Evolutionary conservation across 2,888 invertebrate genomes (phyloP), one percentile per base, ranked within the genome.

Genomic region (Leucophenga maculata): DNA sequence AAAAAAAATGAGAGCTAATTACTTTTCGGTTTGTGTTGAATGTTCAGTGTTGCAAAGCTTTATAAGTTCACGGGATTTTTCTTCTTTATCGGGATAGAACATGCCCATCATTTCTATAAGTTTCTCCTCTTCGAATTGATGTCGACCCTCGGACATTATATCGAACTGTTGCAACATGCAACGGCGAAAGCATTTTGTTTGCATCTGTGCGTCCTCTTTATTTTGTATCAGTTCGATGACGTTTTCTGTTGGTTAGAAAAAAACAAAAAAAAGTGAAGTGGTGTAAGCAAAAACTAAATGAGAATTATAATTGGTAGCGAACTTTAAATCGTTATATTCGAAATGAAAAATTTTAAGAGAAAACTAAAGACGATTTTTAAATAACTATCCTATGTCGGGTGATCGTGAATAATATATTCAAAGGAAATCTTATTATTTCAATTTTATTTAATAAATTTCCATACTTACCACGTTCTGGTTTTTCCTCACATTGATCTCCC

Each of bases 151-250:
- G 60, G 68, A 32, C 73, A 85, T 81, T 73, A 88, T 54, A 1
- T 85, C 82, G 68, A 86, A 84, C 74, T 86, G 86, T 0, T 77
- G 48, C 75, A 86, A 73, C 62, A 88, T 48, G 73, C 89, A 89
- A 2, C 77, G 77, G 1, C 86, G 80, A 52, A 88, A 80, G 74
- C 89, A 89, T 71, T 86, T 88, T 52, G 84, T 85, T 39, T 72
- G 76, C 9, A 73, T 50, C 16, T 81, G 74, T 3, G 83, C 75
- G 4, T 84, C 71, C 68, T 78, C 74, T 32, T 73, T 74, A 71
- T 84, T 85, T 44, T 72, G 31, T 4, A 87, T 60, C 69, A 88
- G 69, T 22, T 85, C 83, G 60, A 77, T 75, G 14, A 82, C 70
- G 14, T 83, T 70, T 32, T 75, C 86, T 85, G n/a, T n/a, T 50